Percentiles rank a stretch among this genome's conserved stretches.
These are phyloP conservation scores for Tachysurus vachellii DNA, from an alignment of 2,113 vertebrate species.

Conservation along the genomic window DNA sequence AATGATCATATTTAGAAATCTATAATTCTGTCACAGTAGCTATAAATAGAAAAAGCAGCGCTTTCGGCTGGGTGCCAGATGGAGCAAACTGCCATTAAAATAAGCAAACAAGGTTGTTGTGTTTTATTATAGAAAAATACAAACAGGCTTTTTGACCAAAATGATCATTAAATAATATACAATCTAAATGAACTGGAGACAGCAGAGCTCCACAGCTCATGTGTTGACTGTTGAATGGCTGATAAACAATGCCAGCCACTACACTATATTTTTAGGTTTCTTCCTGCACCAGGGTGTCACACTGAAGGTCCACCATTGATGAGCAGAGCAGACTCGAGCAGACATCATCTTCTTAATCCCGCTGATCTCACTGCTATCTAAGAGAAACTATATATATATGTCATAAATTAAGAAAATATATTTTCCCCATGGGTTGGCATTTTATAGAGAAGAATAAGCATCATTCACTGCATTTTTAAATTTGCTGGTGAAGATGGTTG, in stretches of 20 bases:
- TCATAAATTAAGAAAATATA: too few species aligned
- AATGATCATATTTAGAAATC: neutral
- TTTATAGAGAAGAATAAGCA: neutral
- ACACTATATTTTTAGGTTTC: conserved; percentile 26
- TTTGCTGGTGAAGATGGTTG: neutral
- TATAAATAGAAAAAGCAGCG: conserved; percentile 25
- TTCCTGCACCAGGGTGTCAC: conserved; percentile 14
- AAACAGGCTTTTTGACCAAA: conserved; percentile 58
- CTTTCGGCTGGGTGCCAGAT: conserved; percentile 59
- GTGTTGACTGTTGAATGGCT: conserved; percentile 35
- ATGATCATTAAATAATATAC: conserved; percentile 62
- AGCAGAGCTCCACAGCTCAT: conserved; percentile 48
- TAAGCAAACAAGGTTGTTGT: conserved; percentile 39
- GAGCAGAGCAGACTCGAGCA: neutral
- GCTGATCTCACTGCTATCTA: neutral
- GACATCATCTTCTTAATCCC: neutral
- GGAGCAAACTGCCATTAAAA: conserved; percentile 46
- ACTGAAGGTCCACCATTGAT: neutral
- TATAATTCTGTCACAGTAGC: neutral
- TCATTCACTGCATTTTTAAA: neutral
- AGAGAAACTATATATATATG: neutral
- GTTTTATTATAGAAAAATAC: conserved; percentile 60
- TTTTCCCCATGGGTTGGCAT: too few species aligned
- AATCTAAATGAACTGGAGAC: conserved; percentile 45
- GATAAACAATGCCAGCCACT: conserved; percentile 35